phyloP scores from a whole-genome alignment of 2,797 vertebrate genomes.

The Phataginus tricuspis region DNA sequence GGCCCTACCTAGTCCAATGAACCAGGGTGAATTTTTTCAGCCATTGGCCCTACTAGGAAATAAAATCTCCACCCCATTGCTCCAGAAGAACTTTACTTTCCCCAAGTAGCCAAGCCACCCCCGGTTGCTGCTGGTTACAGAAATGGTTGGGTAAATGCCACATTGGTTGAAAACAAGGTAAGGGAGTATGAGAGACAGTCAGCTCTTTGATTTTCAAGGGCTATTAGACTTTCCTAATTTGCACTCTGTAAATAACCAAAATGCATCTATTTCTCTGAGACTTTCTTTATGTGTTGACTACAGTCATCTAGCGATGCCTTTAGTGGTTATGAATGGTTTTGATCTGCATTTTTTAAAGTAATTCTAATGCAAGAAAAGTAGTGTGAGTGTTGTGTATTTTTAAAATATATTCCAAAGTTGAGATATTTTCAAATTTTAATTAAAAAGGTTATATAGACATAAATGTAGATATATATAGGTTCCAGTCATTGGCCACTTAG shows the following conservation, averaged over 20 bases:
- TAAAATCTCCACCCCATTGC: constrained; percentile 19
- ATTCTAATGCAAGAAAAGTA: constrained; percentile 39
- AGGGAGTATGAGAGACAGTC: constrained; percentile 60
- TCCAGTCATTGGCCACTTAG: not conserved
- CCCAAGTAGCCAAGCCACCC: constrained; percentile 48
- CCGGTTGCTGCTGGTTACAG: constrained; percentile 69
- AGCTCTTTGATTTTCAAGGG: constrained; percentile 65
- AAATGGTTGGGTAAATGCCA: constrained; percentile 63
- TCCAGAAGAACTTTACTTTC: constrained; percentile 64
- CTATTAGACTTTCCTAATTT: constrained; percentile 69
- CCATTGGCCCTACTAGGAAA: constrained; percentile 4
- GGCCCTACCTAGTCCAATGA: not conserved
- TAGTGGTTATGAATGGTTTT: constrained; percentile 34
- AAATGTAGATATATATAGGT: not conserved
- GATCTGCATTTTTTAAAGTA: constrained; percentile 36
- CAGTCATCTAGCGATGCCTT: not conserved
- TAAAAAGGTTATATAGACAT: not conserved
- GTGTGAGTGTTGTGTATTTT: constrained; percentile 30
- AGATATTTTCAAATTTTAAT: constrained; percentile 43
- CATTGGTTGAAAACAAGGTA: constrained; percentile 59
- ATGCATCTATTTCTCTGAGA: constrained; percentile 56
- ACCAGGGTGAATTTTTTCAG: not conserved
- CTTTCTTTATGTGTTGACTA: constrained; percentile 11
- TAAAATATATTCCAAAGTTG: constrained; percentile 35
- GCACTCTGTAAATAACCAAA: constrained; percentile 60